These are phyloP conservation scores for Vulpes vulpes DNA, from an alignment of 2,113 vertebrate species.

Conservation along the genomic window DNA sequence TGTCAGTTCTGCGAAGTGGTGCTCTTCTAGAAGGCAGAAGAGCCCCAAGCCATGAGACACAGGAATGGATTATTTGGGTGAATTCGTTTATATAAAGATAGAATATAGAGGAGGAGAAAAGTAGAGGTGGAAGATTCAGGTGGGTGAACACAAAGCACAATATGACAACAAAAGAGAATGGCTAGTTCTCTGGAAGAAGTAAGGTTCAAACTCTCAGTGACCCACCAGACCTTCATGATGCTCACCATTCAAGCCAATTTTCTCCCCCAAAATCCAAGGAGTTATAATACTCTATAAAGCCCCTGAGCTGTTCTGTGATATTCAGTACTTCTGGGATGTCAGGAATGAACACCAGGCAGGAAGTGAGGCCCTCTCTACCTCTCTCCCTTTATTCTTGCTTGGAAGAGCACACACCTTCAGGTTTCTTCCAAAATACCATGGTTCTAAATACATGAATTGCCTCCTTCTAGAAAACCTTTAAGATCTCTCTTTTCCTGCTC, in stretches of 20 bases:
- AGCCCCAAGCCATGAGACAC: background rate
- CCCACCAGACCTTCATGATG: background rate
- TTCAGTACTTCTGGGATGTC: fast-evolving
- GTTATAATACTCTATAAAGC: background rate
- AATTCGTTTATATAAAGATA: background rate
- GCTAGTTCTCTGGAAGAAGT: background rate
- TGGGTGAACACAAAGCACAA: fast-evolving
- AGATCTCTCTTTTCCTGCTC: background rate
- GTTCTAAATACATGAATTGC: background rate
- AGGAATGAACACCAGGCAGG: background rate
- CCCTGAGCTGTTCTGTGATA: fast-evolving
- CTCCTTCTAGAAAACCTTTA: background rate
- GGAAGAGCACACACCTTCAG: background rate
- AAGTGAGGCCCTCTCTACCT: fast-evolving
- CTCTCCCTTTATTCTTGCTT: background rate
- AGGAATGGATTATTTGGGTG: background rate
- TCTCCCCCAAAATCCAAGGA: background rate
- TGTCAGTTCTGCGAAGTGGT: background rate
- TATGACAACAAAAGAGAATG: background rate
- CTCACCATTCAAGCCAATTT: background rate
- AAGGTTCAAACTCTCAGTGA: background rate
- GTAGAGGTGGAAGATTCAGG: fast-evolving
- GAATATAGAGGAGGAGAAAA: background rate
- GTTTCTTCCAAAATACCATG: background rate
- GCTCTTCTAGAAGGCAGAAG: background rate